Conservation (phyloP, 1,140 invertebrate genomes). For the Drosophila watanabei region DNA sequence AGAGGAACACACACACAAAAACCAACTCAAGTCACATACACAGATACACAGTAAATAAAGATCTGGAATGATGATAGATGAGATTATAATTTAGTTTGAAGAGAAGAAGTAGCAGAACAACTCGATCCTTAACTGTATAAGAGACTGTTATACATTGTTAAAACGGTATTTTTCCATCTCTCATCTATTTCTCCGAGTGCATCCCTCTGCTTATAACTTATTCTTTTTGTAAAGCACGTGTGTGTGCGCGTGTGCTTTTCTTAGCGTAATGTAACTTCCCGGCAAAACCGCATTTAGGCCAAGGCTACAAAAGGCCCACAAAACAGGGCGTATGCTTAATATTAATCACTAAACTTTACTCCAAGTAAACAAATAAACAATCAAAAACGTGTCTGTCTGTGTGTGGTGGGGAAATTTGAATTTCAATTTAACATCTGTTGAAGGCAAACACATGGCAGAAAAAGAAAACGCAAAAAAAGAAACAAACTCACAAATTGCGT, state of each 20-base stretch:
- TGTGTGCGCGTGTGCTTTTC: neutral
- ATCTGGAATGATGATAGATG: neutral
- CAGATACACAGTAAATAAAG: slow-evolving; percentile 49
- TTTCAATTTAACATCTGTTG: slow-evolving; percentile 48
- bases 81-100: neutral
- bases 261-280: slow-evolving; percentile 28
- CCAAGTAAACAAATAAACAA: slow-evolving; percentile 25
- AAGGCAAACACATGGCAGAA: slow-evolving; percentile 18
- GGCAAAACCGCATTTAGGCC: slow-evolving; percentile 37
- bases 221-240: slow-evolving; percentile 34
- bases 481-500: slow-evolving; percentile 59
- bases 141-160: neutral
- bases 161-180: too few species aligned
- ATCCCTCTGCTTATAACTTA: slow-evolving; percentile 18
- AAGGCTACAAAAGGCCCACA: slow-evolving; percentile 16
- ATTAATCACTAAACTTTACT: slow-evolving; percentile 36
- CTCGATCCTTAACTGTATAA: neutral
- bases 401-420: slow-evolving; percentile 35
- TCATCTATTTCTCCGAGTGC: neutral
- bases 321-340: slow-evolving; percentile 46
- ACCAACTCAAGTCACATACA: slow-evolving; percentile 17
- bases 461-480: slow-evolving; percentile 28
- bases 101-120: neutral
- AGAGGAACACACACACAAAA: slow-evolving; percentile 16
- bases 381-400: neutral